Evolutionary conservation across 2,797 vertebrate genomes (phyloP).

Genomic region (Microchirus variegatus): DNA sequence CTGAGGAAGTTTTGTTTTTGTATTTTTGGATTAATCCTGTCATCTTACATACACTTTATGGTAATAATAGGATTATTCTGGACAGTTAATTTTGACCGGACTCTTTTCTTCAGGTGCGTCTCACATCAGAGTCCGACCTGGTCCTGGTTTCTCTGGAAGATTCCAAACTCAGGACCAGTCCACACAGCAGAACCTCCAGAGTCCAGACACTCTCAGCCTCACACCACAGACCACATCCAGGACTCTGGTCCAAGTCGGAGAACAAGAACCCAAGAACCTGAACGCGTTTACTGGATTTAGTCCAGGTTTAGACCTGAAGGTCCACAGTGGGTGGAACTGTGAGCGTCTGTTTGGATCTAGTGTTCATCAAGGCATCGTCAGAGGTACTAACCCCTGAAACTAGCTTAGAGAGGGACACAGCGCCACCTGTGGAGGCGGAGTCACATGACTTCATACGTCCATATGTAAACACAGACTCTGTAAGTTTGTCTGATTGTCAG

Average conservation of each 20-base stretch:
- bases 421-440: too few relatives aligned
- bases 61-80: neutral
- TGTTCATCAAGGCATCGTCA: slow-evolving; percentile 53
- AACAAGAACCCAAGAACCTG: neutral
- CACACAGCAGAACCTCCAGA: slow-evolving; percentile 3
- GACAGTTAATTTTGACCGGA: too few relatives aligned
- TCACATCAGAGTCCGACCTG: slow-evolving; percentile 11
- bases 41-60: too few relatives aligned
- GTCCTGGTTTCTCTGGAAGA: neutral
- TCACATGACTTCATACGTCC: too few relatives aligned
- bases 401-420: too few relatives aligned
- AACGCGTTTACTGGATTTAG: too few relatives aligned
- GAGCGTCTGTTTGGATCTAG: slow-evolving; percentile 13
- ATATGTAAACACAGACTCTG: too few relatives aligned
- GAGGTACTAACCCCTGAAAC: too few relatives aligned
- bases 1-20: too few relatives aligned
- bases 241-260: neutral
- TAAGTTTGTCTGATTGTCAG: too few relatives aligned
- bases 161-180: neutral
- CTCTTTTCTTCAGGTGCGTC: slow-evolving; percentile 11
- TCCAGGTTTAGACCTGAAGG: neutral
- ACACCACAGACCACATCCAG: neutral
- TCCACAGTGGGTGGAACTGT: neutral
- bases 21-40: too few relatives aligned
- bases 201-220: neutral